Percentiles rank a stretch among this genome's conserved stretches.
Evolutionary conservation across 2,113 vertebrate species (phyloP).

Genomic region (Thunnus maccoyii): DNA sequence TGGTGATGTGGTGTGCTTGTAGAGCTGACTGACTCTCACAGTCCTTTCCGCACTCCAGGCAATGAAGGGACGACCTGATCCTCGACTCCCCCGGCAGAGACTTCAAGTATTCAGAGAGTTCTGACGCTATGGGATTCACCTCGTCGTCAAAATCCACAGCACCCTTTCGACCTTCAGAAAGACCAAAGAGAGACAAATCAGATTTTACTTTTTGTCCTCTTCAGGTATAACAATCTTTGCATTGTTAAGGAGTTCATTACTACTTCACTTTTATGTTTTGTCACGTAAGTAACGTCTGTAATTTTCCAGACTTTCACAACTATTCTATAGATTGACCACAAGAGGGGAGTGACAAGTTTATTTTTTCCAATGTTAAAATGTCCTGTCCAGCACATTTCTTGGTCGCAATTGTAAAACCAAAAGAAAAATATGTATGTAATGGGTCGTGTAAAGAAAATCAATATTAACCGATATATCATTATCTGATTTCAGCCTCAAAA

Average conservation of each 20-base stretch:
- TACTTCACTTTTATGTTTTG: background rate
- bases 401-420: no score
- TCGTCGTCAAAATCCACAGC: slow-evolving; percentile 59
- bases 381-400: no score
- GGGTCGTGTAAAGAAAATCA: no score
- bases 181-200: background rate
- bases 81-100: slow-evolving; percentile 69
- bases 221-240: background rate
- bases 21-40: slow-evolving; percentile 70
- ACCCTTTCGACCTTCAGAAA: slow-evolving; percentile 60
- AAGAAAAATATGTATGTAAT: no score
- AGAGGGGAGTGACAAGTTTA: no score
- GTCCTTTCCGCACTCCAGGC: slow-evolving; percentile 70
- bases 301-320: no score
- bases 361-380: no score
- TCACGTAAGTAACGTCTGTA: no score
- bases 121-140: slow-evolving; percentile 42
- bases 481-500: no score
- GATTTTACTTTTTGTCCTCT: background rate
- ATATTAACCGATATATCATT: no score
- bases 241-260: background rate
- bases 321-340: no score
- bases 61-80: slow-evolving; percentile 65
- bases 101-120: slow-evolving; percentile 73
- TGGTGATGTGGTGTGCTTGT: slow-evolving; percentile 64